These are phyloP conservation scores for Diplazon laetatorius DNA, from an alignment of 2,888 invertebrate genomes.

Conservation along the genomic window DNA sequence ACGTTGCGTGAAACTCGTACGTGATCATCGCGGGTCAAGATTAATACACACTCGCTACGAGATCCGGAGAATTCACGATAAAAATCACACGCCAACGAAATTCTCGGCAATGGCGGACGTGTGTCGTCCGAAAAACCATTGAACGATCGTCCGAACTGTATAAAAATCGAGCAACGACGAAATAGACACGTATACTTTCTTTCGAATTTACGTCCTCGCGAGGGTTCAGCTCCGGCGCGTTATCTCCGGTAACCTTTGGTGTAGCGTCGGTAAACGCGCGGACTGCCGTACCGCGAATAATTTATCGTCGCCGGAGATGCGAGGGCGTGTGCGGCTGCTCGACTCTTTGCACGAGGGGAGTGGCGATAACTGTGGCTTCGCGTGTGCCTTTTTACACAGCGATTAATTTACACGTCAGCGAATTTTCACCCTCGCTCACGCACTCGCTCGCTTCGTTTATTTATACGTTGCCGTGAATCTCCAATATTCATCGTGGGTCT, in stretches of 20 bases:
- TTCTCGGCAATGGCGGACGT: too few species aligned
- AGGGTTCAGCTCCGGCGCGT: slow-evolving; percentile 14
- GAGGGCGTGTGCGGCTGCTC: too few species aligned
- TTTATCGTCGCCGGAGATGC: slow-evolving; percentile 49
- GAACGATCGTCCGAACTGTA: slow-evolving; percentile 19
- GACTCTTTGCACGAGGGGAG: background rate
- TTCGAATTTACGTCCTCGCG: slow-evolving; percentile 22
- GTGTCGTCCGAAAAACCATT: too few species aligned
- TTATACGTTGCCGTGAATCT: background rate
- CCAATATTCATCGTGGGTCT: background rate
- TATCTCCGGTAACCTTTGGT: slow-evolving; percentile 21
- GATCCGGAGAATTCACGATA: slow-evolving; percentile 11
- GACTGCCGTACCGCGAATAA: slow-evolving; percentile 31
- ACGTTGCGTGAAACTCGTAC: slow-evolving; percentile 24
- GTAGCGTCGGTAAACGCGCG: slow-evolving; percentile 7
- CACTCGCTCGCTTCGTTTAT: background rate
- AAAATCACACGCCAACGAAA: slow-evolving; percentile 34
- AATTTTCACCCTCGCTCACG: slow-evolving; percentile 32
- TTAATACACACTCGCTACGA: too few species aligned
- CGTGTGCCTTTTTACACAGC: slow-evolving; percentile 37
- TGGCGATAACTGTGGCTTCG: slow-evolving; percentile 27
- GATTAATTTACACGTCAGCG: slow-evolving; percentile 59
- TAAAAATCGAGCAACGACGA: slow-evolving; percentile 39
- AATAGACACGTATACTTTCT: slow-evolving; percentile 12
- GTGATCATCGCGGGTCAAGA: too few species aligned